Evolutionary conservation across 2,888 invertebrate species (phyloP).

Genomic region (Tipula vernalis): DNA sequence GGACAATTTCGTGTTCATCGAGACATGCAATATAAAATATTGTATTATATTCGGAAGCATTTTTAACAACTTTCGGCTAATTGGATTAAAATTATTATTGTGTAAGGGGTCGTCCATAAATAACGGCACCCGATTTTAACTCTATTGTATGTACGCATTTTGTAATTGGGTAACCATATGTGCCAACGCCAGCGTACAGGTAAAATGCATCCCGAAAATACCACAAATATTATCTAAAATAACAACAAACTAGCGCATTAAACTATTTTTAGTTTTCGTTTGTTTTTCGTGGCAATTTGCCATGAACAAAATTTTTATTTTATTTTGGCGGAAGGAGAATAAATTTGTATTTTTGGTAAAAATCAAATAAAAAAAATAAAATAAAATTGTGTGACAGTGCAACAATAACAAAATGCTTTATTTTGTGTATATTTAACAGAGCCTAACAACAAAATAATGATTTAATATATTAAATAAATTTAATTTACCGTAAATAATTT

Average conservation of each 20-base stretch:
- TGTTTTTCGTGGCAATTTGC: neutral
- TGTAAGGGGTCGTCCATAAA: too few relatives aligned
- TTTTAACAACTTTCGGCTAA: neutral
- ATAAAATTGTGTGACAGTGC: neutral
- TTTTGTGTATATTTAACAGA: neutral
- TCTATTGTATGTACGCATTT: too few relatives aligned
- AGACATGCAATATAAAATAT: neutral
- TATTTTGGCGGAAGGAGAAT: neutral
- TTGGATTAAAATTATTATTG: too few relatives aligned
- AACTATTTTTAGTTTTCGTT: neutral
- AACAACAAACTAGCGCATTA: too few relatives aligned
- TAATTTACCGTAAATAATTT: neutral
- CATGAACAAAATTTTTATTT: neutral
- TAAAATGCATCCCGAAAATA: too few relatives aligned
- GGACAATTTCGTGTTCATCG: neutral
- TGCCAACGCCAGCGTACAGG: too few relatives aligned
- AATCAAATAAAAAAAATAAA: neutral
- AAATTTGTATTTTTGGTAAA: too few relatives aligned
- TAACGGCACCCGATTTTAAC: too few relatives aligned
- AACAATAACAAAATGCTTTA: neutral
- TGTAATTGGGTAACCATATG: too few relatives aligned
- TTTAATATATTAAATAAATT: neutral
- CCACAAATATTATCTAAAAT: too few relatives aligned
- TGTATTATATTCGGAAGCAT: neutral
- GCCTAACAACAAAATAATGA: neutral